phyloP scores from a whole-genome alignment of 2,113 vertebrate species.

The Protobothrops mucrosquamatus region DNA sequence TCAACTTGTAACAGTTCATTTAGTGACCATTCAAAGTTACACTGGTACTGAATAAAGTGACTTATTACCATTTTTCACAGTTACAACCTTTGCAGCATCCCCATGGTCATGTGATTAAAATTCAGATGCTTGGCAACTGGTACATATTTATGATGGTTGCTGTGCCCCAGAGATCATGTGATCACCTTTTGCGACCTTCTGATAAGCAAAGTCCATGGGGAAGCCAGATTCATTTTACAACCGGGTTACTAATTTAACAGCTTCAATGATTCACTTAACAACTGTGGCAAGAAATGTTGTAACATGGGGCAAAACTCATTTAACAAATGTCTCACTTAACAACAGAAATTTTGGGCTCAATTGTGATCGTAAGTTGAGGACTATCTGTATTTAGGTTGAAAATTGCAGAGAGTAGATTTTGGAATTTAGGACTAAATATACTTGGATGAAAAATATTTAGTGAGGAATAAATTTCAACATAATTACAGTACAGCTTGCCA shows the following conservation, averaged over 20 bases:
- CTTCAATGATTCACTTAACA: background rate
- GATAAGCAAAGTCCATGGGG: background rate
- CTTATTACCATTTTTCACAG: background rate
- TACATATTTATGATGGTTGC: background rate
- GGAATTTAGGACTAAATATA: background rate
- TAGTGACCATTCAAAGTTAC: background rate
- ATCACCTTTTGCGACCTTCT: background rate
- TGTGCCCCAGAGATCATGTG: background rate
- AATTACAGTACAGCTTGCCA: background rate
- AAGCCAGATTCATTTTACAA: background rate
- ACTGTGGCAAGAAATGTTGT: background rate
- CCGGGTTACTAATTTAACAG: background rate
- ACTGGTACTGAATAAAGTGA: background rate
- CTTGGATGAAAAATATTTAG: background rate
- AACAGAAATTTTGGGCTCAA: background rate
- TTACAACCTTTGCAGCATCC: background rate
- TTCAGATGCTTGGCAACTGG: background rate
- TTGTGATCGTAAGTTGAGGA: background rate
- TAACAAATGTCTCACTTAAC: background rate
- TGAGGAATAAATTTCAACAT: background rate
- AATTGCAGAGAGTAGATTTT: background rate
- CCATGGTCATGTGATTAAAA: background rate
- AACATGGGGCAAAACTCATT: background rate
- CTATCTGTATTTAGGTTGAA: background rate
- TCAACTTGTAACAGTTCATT: background rate